phyloP scores from a whole-genome alignment of 2,888 invertebrate species.

The Leuctra nigra region DNA sequence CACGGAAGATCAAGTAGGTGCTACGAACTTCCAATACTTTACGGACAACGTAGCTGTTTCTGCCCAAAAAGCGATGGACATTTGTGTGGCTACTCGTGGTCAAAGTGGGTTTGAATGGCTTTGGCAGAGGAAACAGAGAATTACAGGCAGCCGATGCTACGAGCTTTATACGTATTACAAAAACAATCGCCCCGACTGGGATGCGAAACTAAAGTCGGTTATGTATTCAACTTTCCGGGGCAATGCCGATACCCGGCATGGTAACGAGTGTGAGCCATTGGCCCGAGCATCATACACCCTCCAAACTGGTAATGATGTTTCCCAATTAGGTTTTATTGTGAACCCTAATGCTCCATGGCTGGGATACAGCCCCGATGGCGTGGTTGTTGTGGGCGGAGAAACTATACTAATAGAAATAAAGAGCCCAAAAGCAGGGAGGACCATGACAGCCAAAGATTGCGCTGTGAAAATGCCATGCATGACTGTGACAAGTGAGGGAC shows the following conservation, averaged over 20 bases:
- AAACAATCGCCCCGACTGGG: constrained; percentile 3
- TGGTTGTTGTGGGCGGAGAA: neutral
- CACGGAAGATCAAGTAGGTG: too few relatives aligned
- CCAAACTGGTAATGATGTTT: too few relatives aligned
- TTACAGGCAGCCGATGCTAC: constrained; percentile 5
- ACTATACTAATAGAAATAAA: constrained; percentile 2
- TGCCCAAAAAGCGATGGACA: too few relatives aligned
- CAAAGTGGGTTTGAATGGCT: neutral
- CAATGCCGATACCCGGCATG: neutral
- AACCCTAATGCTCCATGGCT: constrained; percentile 11
- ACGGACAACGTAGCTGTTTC: too few relatives aligned
- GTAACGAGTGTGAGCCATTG: neutral
- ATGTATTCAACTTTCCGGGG: neutral
- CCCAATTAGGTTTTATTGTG: neutral
- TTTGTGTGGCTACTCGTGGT: neutral
- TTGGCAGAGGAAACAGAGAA: neutral
- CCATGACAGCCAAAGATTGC: neutral
- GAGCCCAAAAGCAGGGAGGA: neutral
- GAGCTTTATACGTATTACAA: neutral
- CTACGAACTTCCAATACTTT: too few relatives aligned
- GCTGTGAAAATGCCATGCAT: too few relatives aligned
- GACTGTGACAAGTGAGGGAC: too few relatives aligned
- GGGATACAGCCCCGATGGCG: constrained; percentile 1
- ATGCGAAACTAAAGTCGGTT: neutral
- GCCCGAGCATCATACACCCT: neutral